Evolutionary conservation across 2,797 vertebrate species (phyloP).

Genomic region (Gymnoscopelus microlampas): DNA sequence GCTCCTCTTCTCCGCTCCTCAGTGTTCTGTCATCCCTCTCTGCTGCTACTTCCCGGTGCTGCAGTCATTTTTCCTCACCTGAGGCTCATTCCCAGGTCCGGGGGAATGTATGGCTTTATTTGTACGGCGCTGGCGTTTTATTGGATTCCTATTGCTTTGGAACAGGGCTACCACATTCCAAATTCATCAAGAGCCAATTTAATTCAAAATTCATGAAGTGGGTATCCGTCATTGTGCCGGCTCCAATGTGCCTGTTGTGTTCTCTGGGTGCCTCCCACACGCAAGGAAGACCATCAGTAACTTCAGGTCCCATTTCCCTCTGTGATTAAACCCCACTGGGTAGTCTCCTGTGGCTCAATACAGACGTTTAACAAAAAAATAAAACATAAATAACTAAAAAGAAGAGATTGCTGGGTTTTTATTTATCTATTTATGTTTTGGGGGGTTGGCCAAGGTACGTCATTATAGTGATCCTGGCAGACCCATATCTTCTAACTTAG

Average conservation of each 20-base stretch:
- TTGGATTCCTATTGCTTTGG: slow-evolving; percentile 84
- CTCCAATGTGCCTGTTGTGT: slow-evolving; percentile 64
- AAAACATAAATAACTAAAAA: slow-evolving; percentile 1
- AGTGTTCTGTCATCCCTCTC: slow-evolving; percentile 47
- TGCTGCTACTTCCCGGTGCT: slow-evolving; percentile 69
- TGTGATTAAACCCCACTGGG: slow-evolving; percentile 72
- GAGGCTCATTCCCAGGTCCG: slow-evolving; percentile 70
- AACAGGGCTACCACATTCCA: slow-evolving; percentile 76
- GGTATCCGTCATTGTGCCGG: slow-evolving; percentile 77
- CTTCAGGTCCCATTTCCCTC: slow-evolving; percentile 64
- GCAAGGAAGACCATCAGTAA: slow-evolving; percentile 67
- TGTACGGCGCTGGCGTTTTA: slow-evolving; percentile 76
- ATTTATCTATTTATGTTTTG: slow-evolving; percentile 30
- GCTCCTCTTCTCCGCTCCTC: too few relatives aligned
- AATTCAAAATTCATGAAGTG: slow-evolving; percentile 83
- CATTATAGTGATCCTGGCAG: slow-evolving; percentile 23
- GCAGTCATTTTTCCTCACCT: slow-evolving; percentile 81
- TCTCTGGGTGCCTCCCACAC: slow-evolving; percentile 56
- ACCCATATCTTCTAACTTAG: slow-evolving; percentile 25
- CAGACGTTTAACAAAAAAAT: slow-evolving; percentile 55
- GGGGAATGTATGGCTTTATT: slow-evolving; percentile 83
- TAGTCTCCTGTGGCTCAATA: slow-evolving; percentile 62
- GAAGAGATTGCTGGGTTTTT: slow-evolving; percentile 3
- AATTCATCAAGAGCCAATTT: slow-evolving; percentile 86
- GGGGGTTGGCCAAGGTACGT: slow-evolving; percentile 23